These are phyloP conservation scores for Chamaea fasciata DNA, from an alignment of 2,113 vertebrate genomes.

Conservation along the genomic window DNA sequence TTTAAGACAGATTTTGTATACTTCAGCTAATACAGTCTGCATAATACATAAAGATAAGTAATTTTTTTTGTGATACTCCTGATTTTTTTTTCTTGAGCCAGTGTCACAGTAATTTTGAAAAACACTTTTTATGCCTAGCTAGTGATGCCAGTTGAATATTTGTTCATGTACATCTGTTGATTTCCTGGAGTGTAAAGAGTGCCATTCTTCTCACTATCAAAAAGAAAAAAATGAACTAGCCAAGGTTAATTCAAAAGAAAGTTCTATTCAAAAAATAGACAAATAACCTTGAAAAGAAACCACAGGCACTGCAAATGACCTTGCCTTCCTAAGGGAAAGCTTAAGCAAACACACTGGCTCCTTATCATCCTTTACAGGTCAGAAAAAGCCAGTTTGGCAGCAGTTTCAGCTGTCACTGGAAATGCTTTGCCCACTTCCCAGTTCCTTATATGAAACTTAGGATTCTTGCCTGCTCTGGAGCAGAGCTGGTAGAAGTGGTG, in stretches of 20 bases:
- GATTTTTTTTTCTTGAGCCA: background rate
- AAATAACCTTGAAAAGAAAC: background rate
- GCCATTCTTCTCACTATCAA: background rate
- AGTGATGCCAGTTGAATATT: background rate
- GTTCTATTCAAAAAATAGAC: background rate
- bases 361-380: background rate
- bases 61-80: background rate
- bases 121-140: background rate
- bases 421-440: background rate
- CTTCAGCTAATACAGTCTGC: background rate
- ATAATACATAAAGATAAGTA: background rate
- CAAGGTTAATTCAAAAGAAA: background rate
- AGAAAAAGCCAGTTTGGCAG: background rate
- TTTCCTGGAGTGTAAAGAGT: background rate
- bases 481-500: rapidly evolving
- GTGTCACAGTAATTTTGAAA: background rate
- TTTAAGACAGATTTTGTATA: background rate
- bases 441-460: background rate
- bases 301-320: background rate
- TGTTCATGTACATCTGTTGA: background rate
- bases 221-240: background rate
- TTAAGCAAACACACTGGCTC: background rate
- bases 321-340: background rate
- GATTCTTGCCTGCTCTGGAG: background rate
- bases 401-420: background rate